Base-by-base conservation (phyloP, 2,888 invertebrate genomes). In the Mayetiola destructor region DNA sequence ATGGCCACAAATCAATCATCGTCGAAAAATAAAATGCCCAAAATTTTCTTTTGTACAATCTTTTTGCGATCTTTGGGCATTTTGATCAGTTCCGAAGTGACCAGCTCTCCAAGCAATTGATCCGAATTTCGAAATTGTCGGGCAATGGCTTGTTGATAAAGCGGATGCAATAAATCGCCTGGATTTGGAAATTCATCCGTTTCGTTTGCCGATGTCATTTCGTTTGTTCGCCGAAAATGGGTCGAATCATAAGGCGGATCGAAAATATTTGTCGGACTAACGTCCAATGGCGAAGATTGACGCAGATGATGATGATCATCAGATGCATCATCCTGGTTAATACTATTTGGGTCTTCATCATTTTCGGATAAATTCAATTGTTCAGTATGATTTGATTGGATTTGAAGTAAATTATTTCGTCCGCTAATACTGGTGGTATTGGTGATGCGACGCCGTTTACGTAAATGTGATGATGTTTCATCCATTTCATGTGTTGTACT, bases 1-100 rank as follows among this genome's bases (percentile, higher is more conserved):
- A 14, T 29, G 12, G 30, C 12, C 42, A 40, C 21, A 48, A 56
- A 20, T 48, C 35, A 40, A 64, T 64, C 72, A 62, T 72, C 72
- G 37, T 72, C 72, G 58, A 72, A 72, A 59, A 72, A 72, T 48
- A 72, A 64, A 60, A 72, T 71, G 64, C 72, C 71, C 37, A 72
- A 63, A 42, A 72, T 72, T 58, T 70, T 64, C 59, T 70, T 71
- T 56, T 72, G 72, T 18, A 68, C 72, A 57, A 64, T 64, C 64
- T 70, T 71, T 36, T 71, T 68, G 14, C 68, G 66, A 58, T 72
- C 72, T 59, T 68, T 68, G 56, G 66, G 66, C 72, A 72, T 72
- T 63, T 72, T 72, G 1, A 72, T 59, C 10, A 72, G 61, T 60
- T 72, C 72, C 2, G 71, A 69, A 52, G 72, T 72, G 0, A 72